A percentile compares a stretch with the other conserved stretches of the same genome.
Evolutionary conservation across 2,113 vertebrate species (phyloP).

Genomic region (Microtus oregoni): DNA sequence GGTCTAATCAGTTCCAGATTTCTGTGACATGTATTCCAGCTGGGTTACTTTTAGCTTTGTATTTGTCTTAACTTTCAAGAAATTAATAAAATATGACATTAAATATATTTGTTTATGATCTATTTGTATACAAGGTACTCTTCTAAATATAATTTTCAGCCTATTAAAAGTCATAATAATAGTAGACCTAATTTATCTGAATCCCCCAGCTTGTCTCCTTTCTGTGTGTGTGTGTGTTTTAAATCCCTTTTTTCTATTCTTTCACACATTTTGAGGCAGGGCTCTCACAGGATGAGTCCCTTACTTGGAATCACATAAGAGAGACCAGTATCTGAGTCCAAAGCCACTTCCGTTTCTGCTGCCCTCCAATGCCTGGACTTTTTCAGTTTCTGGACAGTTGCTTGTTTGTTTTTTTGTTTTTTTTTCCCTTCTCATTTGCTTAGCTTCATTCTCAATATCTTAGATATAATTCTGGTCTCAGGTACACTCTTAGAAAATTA

Average conservation of each 20-base stretch:
- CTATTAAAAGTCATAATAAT: slow-evolving; percentile 12
- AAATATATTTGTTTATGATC: neutral
- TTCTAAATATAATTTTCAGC: neutral
- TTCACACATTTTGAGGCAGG: neutral
- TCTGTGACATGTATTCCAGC: neutral
- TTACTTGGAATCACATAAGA: neutral
- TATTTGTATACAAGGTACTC: neutral
- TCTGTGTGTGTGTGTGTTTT: neutral
- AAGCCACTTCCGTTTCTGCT: neutral
- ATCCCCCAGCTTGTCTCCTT: neutral
- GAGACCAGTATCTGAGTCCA: neutral
- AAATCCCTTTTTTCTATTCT: neutral
- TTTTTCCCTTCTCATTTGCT: neutral
- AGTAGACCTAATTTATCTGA: slow-evolving; percentile 4
- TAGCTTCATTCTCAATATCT: slow-evolving; percentile 44
- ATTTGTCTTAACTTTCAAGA: slow-evolving; percentile 10
- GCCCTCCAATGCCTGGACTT: neutral
- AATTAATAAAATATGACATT: slow-evolving; percentile 39
- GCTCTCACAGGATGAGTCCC: neutral
- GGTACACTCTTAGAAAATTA: slow-evolving; percentile 19
- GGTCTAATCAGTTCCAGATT: slow-evolving; percentile 6
- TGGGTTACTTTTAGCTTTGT: slow-evolving; percentile 43
- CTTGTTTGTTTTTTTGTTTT: neutral
- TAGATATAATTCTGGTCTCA: slow-evolving; percentile 18
- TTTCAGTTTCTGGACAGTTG: slow-evolving; percentile 7